These are phyloP conservation scores for Glaucomys volans DNA, from an alignment of 2,113 vertebrate genomes.

Conservation along the genomic window DNA sequence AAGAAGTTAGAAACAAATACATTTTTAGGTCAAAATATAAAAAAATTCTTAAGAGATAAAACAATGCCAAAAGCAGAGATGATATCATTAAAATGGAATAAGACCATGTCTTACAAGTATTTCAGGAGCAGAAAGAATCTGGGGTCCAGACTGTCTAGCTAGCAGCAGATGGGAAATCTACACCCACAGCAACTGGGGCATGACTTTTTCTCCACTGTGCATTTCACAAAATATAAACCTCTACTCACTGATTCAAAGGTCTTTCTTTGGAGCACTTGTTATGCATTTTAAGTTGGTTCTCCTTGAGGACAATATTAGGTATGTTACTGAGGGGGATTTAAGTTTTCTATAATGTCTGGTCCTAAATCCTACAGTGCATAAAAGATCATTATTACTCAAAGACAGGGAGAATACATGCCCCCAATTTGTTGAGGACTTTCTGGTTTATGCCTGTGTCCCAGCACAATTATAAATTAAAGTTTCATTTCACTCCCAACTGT, in stretches of 20 bases:
- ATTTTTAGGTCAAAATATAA: constrained; percentile 23
- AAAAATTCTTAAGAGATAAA: not conserved
- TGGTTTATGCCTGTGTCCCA: not conserved
- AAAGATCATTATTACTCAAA: not conserved
- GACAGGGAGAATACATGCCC: not conserved
- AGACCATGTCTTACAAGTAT: constrained; percentile 35
- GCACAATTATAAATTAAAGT: not conserved
- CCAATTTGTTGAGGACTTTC: not conserved
- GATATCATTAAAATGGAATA: constrained; percentile 48
- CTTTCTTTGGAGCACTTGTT: not conserved
- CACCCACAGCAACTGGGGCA: constrained; percentile 38
- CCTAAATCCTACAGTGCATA: not conserved
- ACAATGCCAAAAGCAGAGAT: not conserved
- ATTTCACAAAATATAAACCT: constrained; percentile 50
- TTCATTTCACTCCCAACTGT: not conserved
- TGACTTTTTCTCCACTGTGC: constrained; percentile 25
- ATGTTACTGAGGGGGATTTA: not conserved
- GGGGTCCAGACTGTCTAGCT: constrained; percentile 46
- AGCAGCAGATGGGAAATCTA: constrained; percentile 49
- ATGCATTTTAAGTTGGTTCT: constrained; percentile 1
- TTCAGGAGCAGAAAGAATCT: constrained; percentile 47
- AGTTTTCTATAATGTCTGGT: not conserved
- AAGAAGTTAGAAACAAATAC: not conserved
- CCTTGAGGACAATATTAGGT: not conserved
- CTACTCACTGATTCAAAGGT: not conserved